Conservation (phyloP, 2,797 vertebrate genomes). For the Pseudomugil tenellus region DNA sequence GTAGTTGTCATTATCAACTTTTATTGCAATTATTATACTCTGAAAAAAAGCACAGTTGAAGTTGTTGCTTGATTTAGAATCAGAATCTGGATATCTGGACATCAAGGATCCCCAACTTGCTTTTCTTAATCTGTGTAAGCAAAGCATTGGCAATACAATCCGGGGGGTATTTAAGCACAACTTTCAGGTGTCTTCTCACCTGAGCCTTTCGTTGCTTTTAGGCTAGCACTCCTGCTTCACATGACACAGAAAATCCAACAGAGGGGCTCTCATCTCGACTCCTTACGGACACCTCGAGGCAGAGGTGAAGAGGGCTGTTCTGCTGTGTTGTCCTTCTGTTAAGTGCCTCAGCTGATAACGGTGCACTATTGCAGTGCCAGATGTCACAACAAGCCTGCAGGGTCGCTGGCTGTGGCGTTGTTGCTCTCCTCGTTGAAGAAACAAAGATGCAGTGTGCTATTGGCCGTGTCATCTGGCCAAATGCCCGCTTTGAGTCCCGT, state of each 20-base stretch:
- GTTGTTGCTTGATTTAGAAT: too few species aligned
- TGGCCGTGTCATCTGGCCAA: constrained; percentile 75
- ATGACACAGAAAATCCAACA: neutral
- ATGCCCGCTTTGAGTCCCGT: constrained; percentile 60
- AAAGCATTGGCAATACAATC: too few species aligned
- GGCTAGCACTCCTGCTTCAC: neutral
- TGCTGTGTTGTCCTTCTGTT: constrained; percentile 59
- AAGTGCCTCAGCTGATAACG: constrained; percentile 70
- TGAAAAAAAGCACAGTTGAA: too few species aligned
- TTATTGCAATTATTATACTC: neutral
- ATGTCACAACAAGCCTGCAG: constrained; percentile 68
- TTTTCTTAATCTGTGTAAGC: too few species aligned
- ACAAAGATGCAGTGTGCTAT: constrained; percentile 79
- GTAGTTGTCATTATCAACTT: neutral
- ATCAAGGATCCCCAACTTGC: neutral
- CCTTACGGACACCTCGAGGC: constrained; percentile 53
- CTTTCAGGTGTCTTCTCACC: constrained; percentile 16
- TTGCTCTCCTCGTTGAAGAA: constrained; percentile 68
- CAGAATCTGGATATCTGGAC: too few species aligned
- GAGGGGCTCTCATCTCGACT: constrained; percentile 21
- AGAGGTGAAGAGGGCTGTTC: constrained; percentile 67
- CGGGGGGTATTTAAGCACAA: too few species aligned
- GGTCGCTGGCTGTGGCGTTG: constrained; percentile 65
- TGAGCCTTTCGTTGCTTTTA: constrained; percentile 1
- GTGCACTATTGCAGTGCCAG: constrained; percentile 70